Base-by-base conservation (phyloP, 2,888 invertebrate genomes). In the Pyrrhia umbra region DNA sequence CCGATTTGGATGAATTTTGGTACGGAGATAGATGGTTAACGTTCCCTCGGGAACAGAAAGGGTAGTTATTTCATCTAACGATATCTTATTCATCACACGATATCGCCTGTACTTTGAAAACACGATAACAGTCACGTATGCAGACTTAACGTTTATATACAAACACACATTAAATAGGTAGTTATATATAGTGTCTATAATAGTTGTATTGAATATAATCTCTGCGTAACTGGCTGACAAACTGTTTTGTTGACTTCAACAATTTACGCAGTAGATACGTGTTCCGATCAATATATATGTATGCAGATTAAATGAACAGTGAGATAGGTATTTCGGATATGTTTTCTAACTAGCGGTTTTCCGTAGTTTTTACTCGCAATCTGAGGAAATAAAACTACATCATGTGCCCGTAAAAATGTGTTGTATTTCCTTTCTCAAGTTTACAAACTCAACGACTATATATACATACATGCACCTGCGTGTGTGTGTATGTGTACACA, bases 111-210 rank as follows among this genome's bases (percentile, higher is more conserved):
- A 30, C 20, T 46, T 40, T 15, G n/a, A 18, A 43, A 43, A 66
- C 70, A 56, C 43, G 73, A 49, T 57, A 34, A 37, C 34, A 73
- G 67, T 71, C 70, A 71, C 73, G 45, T 67, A 49, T 8, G 25
- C 50, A 46, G 21, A 23, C 18, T 15, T 13, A 2, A 25, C 10
- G 25, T 37, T 15, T 18, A 25, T 15, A 37, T n/a, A 23, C 27
- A 49, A 37, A 25, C 39, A 10, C 39, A 27, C 10, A 39, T 37
- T 15, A 6, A 34, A 34, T 34, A 34, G 13, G 13, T n/a, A 34
- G n/a, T 5, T 34, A 5, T 34, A 4, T 37, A 37, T 23, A 27
- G 13, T 27, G 10, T 23, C 18, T n/a, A 21, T 59, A 34, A 23
- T 42, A 52, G 42, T 18, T 21, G 3, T 47, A 43, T 18, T 63